Evolutionary conservation across 2,113 vertebrate genomes (phyloP).

Genomic region (Mobula birostris): DNA sequence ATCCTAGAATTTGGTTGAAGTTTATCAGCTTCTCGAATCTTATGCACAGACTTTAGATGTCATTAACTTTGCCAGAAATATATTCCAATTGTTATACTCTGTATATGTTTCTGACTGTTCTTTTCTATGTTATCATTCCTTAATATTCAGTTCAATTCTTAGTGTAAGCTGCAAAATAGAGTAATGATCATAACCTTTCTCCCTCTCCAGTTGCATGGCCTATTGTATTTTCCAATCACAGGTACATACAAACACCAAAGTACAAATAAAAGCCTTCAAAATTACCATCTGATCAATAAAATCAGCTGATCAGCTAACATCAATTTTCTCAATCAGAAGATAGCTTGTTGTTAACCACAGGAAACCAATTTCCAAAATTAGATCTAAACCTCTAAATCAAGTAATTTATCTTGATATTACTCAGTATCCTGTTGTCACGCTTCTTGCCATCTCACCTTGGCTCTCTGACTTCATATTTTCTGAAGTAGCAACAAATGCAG

Average conservation of each 20-base stretch:
- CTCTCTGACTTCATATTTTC: background rate
- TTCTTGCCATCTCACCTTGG: background rate
- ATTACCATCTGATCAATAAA: background rate
- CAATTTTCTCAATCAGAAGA: background rate
- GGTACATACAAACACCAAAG: background rate
- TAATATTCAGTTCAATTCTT: background rate
- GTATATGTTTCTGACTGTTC: background rate
- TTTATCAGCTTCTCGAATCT: slow-evolving; percentile 9
- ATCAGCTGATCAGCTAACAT: slow-evolving; percentile 5
- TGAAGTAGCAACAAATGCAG: background rate
- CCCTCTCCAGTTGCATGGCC: no score
- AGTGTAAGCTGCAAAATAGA: background rate
- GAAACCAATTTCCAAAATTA: background rate
- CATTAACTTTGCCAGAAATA: background rate
- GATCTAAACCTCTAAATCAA: background rate
- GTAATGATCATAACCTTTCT: background rate
- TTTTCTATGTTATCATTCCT: background rate
- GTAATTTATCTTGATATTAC: background rate
- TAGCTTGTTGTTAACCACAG: background rate
- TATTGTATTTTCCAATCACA: slow-evolving; percentile 6
- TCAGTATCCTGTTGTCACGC: background rate
- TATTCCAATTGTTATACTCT: background rate
- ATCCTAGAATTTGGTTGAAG: background rate
- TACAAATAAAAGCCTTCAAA: background rate
- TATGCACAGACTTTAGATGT: background rate